Evolutionary conservation across 1,140 invertebrate genomes (phyloP).

Genomic region (Samia ricini): DNA sequence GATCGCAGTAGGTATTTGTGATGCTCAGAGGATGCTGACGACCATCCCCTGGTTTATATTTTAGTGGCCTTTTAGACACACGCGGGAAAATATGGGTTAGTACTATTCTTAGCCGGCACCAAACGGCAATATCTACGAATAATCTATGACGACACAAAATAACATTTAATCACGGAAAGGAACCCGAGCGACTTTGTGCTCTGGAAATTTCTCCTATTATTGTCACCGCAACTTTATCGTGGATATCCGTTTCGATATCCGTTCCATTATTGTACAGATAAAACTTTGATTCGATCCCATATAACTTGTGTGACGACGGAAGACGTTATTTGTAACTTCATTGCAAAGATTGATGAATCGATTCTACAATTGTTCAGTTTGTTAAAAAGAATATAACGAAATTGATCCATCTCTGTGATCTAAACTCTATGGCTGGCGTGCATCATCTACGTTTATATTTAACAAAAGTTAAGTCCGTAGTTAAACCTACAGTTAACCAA

Average conservation of each 20-base stretch:
- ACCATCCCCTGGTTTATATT: too few relatives aligned
- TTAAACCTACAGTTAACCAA: too few relatives aligned
- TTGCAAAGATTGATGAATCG: constrained; percentile 20
- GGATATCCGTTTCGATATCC: constrained; percentile 59
- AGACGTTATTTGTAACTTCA: constrained; percentile 59
- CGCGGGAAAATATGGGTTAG: too few relatives aligned
- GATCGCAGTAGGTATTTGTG: too few relatives aligned
- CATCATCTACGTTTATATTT: too few relatives aligned
- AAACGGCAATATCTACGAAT: too few relatives aligned
- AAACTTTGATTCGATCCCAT: constrained; percentile 73
- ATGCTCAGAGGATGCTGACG: too few relatives aligned
- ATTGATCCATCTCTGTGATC: not conserved
- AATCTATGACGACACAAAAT: too few relatives aligned
- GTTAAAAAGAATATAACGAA: not conserved
- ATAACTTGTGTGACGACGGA: constrained; percentile 61
- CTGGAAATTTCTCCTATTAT: constrained; percentile 29
- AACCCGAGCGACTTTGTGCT: not conserved
- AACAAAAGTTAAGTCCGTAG: too few relatives aligned
- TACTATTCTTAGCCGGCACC: too few relatives aligned
- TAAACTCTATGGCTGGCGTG: too few relatives aligned
- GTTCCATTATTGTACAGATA: constrained; percentile 66
- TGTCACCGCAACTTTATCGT: constrained; percentile 46
- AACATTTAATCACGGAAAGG: not conserved
- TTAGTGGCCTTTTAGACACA: too few relatives aligned
- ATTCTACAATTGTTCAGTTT: constrained; percentile 2